Conservation (phyloP, 1,140 invertebrate genomes). For the Conus ventricosus region DNA sequence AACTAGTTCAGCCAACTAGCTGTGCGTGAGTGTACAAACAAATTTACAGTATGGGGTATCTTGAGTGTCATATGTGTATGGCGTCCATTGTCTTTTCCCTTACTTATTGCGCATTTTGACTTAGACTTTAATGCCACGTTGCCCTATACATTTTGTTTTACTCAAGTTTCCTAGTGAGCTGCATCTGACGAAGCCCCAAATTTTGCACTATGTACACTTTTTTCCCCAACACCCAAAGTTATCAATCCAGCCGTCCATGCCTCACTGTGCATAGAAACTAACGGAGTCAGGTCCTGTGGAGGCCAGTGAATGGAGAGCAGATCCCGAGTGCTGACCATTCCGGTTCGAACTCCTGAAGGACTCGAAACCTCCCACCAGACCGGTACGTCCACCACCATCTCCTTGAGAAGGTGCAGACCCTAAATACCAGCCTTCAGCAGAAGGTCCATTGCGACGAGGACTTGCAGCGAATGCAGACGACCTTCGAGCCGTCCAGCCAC, state of each 20-base stretch:
- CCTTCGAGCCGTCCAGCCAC: neutral
- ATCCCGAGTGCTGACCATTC: neutral
- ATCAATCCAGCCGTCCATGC: neutral
- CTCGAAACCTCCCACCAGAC: neutral
- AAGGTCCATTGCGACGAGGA: neutral
- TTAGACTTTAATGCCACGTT: too few relatives aligned
- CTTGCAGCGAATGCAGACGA: neutral
- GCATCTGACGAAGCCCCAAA: too few relatives aligned
- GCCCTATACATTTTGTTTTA: too few relatives aligned
- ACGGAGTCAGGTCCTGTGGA: neutral
- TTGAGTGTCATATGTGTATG: too few relatives aligned
- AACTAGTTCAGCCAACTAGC: too few relatives aligned
- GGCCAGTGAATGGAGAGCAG: neutral
- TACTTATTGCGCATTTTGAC: too few relatives aligned
- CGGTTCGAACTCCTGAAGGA: neutral
- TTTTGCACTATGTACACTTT: too few relatives aligned
- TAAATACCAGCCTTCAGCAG: neutral
- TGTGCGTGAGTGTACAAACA: too few relatives aligned
- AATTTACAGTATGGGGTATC: too few relatives aligned
- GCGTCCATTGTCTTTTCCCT: too few relatives aligned
- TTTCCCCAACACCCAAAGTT: too few relatives aligned
- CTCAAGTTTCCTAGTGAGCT: too few relatives aligned
- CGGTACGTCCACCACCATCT: neutral
- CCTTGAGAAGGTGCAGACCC: neutral
- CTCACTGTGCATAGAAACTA: neutral